Evolutionary conservation across 2,888 invertebrate genomes (phyloP), one percentile per base, ranked within the genome.

Genomic region (Caenorhabditis sp.): DNA sequence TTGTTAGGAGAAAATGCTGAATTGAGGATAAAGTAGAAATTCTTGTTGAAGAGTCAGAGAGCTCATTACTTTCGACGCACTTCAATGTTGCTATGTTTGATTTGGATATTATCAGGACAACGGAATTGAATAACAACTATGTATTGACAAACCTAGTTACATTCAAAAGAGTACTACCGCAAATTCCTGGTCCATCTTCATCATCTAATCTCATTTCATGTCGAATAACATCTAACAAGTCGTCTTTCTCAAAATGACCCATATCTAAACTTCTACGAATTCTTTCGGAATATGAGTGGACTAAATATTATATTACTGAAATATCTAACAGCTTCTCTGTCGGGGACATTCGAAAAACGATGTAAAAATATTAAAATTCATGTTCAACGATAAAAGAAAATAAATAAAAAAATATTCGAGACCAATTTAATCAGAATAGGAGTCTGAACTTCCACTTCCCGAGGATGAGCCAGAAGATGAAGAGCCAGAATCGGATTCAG

Each of bases 151-250:
- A 71, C 71, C 66, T 59, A 14, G 54, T 59, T 4, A 74, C 64
- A 36, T 57, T 66, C 14, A 67, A 53, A 0, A 80, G 54, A n/a
- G 73, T 59, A 20, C 73, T 63, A 10, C 65, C 63, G 17, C 77
- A 73, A 2, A 76, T 49, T 1, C 77, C 77, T 1, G 63, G 67
- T 1, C 78, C 76, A 59, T 80, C 80, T 21, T 80, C 80, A 58
- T 80, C 80, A 38, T 78, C 78, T 17, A 74, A 25, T 20, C 76
- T 58, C 56, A 76, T 67, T 63, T 78, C 80, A 43, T 80, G 76
- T 21, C 78, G 69, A 36, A 80, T 76, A 49, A 76, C 61, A 62
- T 75, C 76, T 1, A 80, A 50, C 53, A 80, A 68, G 54, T 80
- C 80, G 8, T 73, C 68, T 21, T 61, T 68, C 12, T 73, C 77